Base-by-base conservation (phyloP, 2,113 vertebrate genomes). In the Sylvilagus bachmani region DNA sequence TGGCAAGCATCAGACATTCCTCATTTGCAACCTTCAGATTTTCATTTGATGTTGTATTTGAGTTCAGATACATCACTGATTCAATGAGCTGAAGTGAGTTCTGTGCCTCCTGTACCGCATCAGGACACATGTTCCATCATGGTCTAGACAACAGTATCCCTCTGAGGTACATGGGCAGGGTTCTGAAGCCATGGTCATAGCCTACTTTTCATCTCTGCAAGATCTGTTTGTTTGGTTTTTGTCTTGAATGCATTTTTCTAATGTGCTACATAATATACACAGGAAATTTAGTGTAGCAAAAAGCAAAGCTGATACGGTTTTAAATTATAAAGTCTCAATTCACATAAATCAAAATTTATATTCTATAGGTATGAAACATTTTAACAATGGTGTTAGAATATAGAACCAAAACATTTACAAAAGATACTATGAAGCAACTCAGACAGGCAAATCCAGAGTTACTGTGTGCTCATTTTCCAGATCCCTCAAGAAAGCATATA, bases 331-430 rank as follows among this genome's bases (percentile, higher is more conserved):
- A 62, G 19, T 94, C 79, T 75, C 16, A 84, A 61, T 17, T 84
- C 51, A 96, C 91, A 67, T 67, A 75, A 95, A 64, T 64, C 6
- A 71, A 96, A 66, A 83, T 58, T 62, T 66, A n/a, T 4, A 31
- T 89, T 86, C 1, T 36, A 10, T 38, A 74, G 31, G 8, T 24
- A 89, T 75, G 16, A 93, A 93, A 51, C 24, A 78, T 21, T 89
- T 85, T 29, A 81, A 75, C 12, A 93, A 73, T 83, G 14, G 12
- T 66, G 12, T 85, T 87, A 90, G 53, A 86, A 87, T n/a, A 91
- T 3, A 91, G 44, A 94, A 86, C 7, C n/a, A 88, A 94, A 90
- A 21, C 2, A 10, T 94, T 70, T 62, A 69, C 44, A 80, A 49
- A 64, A 85, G n/a, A 9, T 38, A 77, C 70, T 10, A 55, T 53